Base-by-base conservation (phyloP, 2,797 vertebrate genomes). In the Apogon talboti region DNA sequence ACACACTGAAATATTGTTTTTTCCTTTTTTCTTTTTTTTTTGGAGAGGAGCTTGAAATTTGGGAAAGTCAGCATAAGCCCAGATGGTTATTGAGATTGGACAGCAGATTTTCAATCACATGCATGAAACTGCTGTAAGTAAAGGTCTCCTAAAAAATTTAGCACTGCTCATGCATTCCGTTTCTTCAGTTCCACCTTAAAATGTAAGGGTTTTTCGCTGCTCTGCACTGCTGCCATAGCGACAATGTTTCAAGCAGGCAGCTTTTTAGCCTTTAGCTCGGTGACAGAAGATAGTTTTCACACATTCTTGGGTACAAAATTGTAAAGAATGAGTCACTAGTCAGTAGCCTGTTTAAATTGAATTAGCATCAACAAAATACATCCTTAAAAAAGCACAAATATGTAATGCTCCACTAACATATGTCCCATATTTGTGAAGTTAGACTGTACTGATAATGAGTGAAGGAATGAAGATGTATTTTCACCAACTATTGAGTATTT, bases 211-310 rank as follows among this genome's bases (percentile, higher is more conserved):
- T 76, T 71, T 42, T 60, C 24, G 38, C 50, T 71, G 45, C 68
- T 72, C 69, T 79, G 86, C 71, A 67, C 55, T 68, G 82, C 86
- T 88, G 84, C 86, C 85, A 86, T 83, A 88, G 83, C 50, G 76
- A 88, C 84, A 45, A 63, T 51, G 73, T 54, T 74, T 21, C 63
- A 66, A 40, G 33, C 70, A 77, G 57, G 50, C 19, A 47, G 62
- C 69, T 80, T 54, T 69, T 68, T 70, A 66, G 66, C 62, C 59
- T 75, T 71, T 62, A 80, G 56, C 57, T 76, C 38, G 14, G 37
- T 21, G 47, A 66, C 69, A 51, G 24, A 81, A 75, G 61, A 67
- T 65, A 65, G 47, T 46, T 66, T 62, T 68, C 35, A 38, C 42
- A 59, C 24, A 2, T 67, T 65, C 56, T 49, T 70, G 4, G 28